Base-by-base conservation (phyloP, 2,888 invertebrate genomes). In the Caprella mutica region DNA sequence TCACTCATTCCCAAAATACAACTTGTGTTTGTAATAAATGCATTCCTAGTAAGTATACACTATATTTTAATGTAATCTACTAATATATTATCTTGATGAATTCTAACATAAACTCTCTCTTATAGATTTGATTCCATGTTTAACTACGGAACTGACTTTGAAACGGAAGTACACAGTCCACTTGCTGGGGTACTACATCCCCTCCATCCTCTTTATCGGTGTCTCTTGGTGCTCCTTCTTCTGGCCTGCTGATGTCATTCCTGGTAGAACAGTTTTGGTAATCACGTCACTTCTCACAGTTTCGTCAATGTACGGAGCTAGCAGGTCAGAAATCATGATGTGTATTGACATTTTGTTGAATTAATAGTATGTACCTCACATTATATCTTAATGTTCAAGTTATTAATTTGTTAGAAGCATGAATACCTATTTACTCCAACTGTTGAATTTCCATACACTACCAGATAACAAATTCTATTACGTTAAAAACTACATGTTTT, bases 181-280 rank as follows among this genome's bases (percentile, higher is more conserved):
- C 33, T 23, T 62, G 27, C 42, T 62, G 50, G 52, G 52, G 1
- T 51, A 52, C 21, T 62, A 62, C 58, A 42, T 62, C 14, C 61
- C 61, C 4, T 62, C 62, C n/a, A 52, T 52, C 14, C 55, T 61
- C 33, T 58, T 56, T 44, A 56, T 58, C 26, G 53, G 55, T 3
- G 56, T 62, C 39, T 51, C 58, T 5, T 61, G 58, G 56, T 42
- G 52, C 9, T 61, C 61, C 33, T 58, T 61, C 51, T 61, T 56
- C 50, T 61, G 61, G 61, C 61, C 61, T 12, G 42, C 61, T 12
- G 61, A 58, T 2, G 58, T 58, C 27, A 56, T 61, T 17, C 61
- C 61, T 9, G 61, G 61, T 1, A 33, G 61, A 6, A 61, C 61
- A 0, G 61, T 58, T 23, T 52, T 58, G 17, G 39, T 58, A 19